Evolutionary conservation across 2,113 vertebrate genomes (phyloP).

Genomic region (Ptychochromis oligacanthus): DNA sequence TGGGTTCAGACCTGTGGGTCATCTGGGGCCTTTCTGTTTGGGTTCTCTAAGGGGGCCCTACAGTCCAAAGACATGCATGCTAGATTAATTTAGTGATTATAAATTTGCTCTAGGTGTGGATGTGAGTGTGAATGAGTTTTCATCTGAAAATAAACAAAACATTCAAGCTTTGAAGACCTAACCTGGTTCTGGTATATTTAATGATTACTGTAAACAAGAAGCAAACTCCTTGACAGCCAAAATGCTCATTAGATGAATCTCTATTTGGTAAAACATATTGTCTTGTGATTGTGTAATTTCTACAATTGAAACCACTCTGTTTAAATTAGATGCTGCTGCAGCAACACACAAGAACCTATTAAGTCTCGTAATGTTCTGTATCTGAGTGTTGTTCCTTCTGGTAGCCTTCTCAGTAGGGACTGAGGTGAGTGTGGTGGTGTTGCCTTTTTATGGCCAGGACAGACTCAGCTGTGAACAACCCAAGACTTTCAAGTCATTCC

Average conservation of each 20-base stretch:
- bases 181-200: neutral
- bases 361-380: neutral
- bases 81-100: neutral
- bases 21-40: neutral
- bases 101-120: neutral
- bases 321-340: neutral
- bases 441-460: slow-evolving; percentile 76
- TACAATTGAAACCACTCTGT: neutral
- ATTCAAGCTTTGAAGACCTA: neutral
- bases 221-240: neutral
- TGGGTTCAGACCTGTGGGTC: neutral
- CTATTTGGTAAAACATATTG: neutral
- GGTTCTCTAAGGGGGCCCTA: no score
- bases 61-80: neutral
- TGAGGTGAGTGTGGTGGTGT: slow-evolving; percentile 16
- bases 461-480: slow-evolving; percentile 37
- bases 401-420: slow-evolving; percentile 20
- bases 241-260: neutral
- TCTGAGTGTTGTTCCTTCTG: slow-evolving; percentile 7
- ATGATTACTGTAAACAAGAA: neutral
- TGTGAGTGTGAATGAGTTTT: neutral
- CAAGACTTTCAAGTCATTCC: slow-evolving; percentile 12
- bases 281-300: neutral
- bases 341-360: neutral
- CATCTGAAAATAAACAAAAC: neutral